Base-by-base conservation (phyloP, 2,888 invertebrate genomes). In the Lutraria lutraria region DNA sequence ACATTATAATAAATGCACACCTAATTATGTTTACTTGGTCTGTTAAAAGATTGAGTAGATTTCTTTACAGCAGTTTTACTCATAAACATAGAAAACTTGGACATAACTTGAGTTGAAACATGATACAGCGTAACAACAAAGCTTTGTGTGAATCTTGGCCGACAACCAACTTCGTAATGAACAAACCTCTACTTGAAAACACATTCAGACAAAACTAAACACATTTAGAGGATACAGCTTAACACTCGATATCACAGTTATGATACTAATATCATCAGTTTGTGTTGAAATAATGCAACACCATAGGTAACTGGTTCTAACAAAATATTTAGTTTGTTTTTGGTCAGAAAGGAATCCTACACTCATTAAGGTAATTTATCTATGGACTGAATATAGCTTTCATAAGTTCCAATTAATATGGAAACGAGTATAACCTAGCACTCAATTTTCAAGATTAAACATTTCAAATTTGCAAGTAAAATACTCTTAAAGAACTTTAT, bases 51-150 rank as follows among this genome's bases (percentile, higher is more conserved):
- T 43, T 43, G 43, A 43, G 43, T 43, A 43, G 43, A 34, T 76
- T 76, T 19, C 43, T 43, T 43, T 43, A 43, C 43, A 15, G 16
- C 31, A 76, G 76, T 76, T 34, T 76, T 76, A 25, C 34, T 76
- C 76, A 76, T 76, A 72, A 72, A 72, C 31, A 12, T 72, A 31
- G 12, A 72, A 12, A 72, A 76, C 16, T 76, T 76, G 31, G 76
- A 76, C 31, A 6, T 31, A 76, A 16, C 76, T 76, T 12, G 29
- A 76, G 34, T 6, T 76, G 76, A 76, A 31, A 31, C 76, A 76
- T 76, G 29, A 34, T 31, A 76, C 76, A 76, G 76, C 16, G 34
- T 31, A 76, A 76, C 76, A 76, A 76, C 31, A 76, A 76, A 76
- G 15, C 34, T 31, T 76, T 76, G 76, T 76, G 29, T 76, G 31